Conservation (phyloP, 2,888 invertebrate genomes). For the Piscicola geometra region DNA sequence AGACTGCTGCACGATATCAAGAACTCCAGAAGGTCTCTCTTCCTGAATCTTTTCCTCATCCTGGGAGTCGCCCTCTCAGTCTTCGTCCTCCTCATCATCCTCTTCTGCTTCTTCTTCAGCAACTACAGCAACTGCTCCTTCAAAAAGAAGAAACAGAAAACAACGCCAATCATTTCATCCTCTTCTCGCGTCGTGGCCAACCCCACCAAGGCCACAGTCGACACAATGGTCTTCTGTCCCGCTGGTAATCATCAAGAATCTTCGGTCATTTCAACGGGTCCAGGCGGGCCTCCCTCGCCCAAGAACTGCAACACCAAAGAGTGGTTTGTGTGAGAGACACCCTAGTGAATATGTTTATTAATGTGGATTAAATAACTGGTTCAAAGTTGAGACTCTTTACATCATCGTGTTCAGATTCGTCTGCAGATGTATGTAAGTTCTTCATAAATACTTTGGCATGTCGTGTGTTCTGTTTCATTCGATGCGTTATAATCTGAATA, state of each 20-base stretch:
- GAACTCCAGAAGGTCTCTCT: neutral
- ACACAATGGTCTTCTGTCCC: neutral
- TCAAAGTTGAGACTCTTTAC: too few species aligned
- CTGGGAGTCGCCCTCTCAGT: neutral
- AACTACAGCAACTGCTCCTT: neutral
- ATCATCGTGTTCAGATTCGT: too few species aligned
- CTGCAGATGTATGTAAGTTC: too few species aligned
- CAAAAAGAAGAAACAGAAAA: too few species aligned
- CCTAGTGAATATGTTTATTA: too few species aligned
- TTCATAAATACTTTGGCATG: too few species aligned
- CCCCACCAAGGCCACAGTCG: neutral
- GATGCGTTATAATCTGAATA: too few species aligned
- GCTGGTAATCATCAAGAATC: neutral
- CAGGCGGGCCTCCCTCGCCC: neutral
- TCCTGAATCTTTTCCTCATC: neutral
- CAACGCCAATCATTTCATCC: too few species aligned
- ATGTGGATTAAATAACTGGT: neutral
- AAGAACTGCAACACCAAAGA: neutral
- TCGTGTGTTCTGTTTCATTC: too few species aligned
- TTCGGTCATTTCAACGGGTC: too few species aligned
- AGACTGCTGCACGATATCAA: neutral
- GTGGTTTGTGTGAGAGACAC: constrained; percentile 1
- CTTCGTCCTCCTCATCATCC: constrained; percentile 1
- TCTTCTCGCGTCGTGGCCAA: too few species aligned
- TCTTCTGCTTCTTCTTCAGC: neutral